These are phyloP conservation scores for Thera britannica DNA, from an alignment of 2,888 invertebrate species.

Conservation along the genomic window DNA sequence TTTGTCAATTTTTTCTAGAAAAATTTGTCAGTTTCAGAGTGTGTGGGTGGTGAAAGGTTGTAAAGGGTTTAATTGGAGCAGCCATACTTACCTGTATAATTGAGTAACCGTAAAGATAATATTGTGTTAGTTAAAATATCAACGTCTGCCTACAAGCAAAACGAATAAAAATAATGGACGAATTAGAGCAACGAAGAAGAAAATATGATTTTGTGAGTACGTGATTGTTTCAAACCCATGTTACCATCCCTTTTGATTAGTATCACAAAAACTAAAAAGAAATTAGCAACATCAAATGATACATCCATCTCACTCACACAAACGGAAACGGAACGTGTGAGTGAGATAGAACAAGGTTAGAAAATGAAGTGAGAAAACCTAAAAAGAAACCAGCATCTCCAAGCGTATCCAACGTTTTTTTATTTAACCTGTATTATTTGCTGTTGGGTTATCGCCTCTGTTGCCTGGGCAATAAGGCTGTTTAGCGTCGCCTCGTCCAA, in stretches of 20 bases:
- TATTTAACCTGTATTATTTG: constrained; percentile 80
- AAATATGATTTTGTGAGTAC: constrained; percentile 21
- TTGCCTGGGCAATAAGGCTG: constrained; percentile 82
- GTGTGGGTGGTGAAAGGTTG: too few species aligned
- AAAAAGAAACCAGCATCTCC: constrained; percentile 19
- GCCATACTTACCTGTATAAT: not conserved
- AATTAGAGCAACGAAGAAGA: constrained; percentile 23
- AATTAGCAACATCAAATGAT: constrained; percentile 15
- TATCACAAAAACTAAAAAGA: constrained; percentile 1
- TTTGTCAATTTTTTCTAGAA: too few species aligned
- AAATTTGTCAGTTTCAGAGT: too few species aligned
- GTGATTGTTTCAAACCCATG: constrained; percentile 8
- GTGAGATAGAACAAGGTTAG: constrained; percentile 29
- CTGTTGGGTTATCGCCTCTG: constrained; percentile 83
- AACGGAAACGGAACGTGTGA: constrained; percentile 1
- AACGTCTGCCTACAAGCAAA: constrained; percentile 7
- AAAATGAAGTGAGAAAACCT: constrained; percentile 25
- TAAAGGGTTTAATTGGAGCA: not conserved
- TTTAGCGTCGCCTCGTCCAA: constrained; percentile 82
- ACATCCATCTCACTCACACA: constrained; percentile 20
- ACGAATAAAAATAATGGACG: not conserved
- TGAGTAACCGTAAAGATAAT: not conserved
- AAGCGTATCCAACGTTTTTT: constrained; percentile 22
- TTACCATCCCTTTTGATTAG: constrained; percentile 7
- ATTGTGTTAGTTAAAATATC: not conserved